Percentiles rank a stretch among this genome's conserved stretches.
Evolutionary conservation across 92 coral and sea anemone species (phyloP).

Genomic region (Palythoa grandis): DNA sequence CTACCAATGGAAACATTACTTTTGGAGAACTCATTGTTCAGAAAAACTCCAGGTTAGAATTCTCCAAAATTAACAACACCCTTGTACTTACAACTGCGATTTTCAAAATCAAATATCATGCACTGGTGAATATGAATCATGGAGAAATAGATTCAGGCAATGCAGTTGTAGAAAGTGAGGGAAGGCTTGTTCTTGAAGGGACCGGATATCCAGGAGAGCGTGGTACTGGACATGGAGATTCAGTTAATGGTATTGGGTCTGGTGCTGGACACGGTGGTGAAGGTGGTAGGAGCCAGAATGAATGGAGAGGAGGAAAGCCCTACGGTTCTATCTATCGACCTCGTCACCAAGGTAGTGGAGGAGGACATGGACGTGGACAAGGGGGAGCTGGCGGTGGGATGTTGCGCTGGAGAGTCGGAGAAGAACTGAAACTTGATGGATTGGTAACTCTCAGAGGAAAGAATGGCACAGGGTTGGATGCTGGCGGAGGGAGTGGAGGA

Average conservation of each 20-base stretch:
- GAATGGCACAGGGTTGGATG: constrained; percentile 58
- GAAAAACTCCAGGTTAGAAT: constrained; percentile 59
- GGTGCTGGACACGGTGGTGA: constrained; percentile 81
- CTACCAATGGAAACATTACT: constrained; percentile 69
- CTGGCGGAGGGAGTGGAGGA: constrained; percentile 81
- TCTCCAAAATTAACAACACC: constrained; percentile 61
- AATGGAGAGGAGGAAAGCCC: constrained; percentile 45
- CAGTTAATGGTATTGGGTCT: constrained; percentile 52
- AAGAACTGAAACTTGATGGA: constrained; percentile 67
- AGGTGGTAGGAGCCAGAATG: constrained; percentile 50
- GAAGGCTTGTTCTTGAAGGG: constrained; percentile 64
- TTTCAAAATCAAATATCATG: constrained; percentile 62
- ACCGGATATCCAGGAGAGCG: constrained; percentile 58
- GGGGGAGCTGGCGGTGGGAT: constrained; percentile 77
- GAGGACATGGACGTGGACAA: constrained; percentile 68
- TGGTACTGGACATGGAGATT: constrained; percentile 66
- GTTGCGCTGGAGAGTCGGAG: constrained; percentile 68
- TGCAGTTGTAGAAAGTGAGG: constrained; percentile 68
- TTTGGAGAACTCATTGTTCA: constrained; percentile 66
- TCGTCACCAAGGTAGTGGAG: constrained; percentile 66
- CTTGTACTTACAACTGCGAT: constrained; percentile 61
- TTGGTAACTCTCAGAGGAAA: constrained; percentile 59
- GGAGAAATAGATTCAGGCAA: constrained; percentile 73
- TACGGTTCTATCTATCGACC: constrained; percentile 72
- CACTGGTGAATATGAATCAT: constrained; percentile 61